Evolutionary conservation across 2,797 vertebrate genomes (phyloP).

Genomic region (Glyptemys insculpta): DNA sequence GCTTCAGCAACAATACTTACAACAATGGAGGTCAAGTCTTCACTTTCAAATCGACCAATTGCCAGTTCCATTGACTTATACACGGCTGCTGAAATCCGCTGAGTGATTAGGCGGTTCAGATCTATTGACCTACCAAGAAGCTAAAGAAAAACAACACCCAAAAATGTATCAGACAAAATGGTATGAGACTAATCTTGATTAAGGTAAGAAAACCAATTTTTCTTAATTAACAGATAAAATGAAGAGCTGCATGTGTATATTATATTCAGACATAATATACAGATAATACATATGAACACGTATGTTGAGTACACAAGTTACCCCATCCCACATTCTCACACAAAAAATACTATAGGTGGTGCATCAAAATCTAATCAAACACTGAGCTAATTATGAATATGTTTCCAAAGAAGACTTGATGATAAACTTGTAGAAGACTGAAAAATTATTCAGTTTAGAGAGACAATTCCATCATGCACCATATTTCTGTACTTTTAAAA

Average conservation of each 20-base stretch:
- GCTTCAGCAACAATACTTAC: conserved; percentile 75
- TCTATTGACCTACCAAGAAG: conserved; percentile 97
- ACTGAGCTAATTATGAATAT: neutral
- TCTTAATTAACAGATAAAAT: neutral
- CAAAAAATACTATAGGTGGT: neutral
- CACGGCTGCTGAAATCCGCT: conserved; percentile 94
- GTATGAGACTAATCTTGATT: neutral
- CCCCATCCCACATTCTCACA: neutral
- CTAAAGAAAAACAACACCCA: conserved; percentile 74
- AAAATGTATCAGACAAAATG: neutral
- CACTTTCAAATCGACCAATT: conserved; percentile 96
- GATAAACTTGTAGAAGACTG: neutral
- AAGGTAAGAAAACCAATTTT: neutral
- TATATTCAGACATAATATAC: conserved; percentile 8
- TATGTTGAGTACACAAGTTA: neutral
- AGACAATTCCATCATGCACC: rapidly evolving
- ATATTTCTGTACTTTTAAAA: conserved; percentile 4
- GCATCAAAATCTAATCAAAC: neutral
- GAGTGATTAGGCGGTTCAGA: conserved; percentile 96
- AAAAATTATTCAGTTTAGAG: neutral
- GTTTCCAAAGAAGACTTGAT: neutral
- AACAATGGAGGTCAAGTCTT: conserved; percentile 97
- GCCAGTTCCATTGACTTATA: conserved; percentile 95
- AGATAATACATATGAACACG: neutral
- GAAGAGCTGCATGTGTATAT: neutral